These are phyloP conservation scores for Pristionchus arcanus DNA, from an alignment of 2,888 invertebrate species.

Conservation along the genomic window DNA sequence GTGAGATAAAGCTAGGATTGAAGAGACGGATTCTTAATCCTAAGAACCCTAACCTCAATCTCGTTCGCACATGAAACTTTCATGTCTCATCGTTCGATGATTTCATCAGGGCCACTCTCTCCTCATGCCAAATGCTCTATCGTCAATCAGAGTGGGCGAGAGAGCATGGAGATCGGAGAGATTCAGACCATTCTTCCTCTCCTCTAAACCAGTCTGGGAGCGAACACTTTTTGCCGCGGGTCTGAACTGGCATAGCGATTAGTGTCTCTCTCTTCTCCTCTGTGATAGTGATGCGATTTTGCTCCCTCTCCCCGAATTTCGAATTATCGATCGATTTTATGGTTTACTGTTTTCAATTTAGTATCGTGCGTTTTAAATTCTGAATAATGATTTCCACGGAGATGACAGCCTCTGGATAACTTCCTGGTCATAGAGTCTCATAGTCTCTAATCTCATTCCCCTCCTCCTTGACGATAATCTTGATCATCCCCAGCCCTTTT, in stretches of 20 bases:
- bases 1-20: too few relatives aligned
- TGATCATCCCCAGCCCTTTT: background rate
- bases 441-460: background rate
- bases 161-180: too few relatives aligned
- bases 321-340: background rate
- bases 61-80: background rate
- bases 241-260: background rate
- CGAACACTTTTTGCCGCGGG: conserved; percentile 27
- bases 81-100: background rate
- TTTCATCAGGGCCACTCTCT: conserved; percentile 17
- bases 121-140: background rate
- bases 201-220: conserved; percentile 25
- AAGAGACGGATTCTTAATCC: too few relatives aligned
- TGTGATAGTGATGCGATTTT: background rate
- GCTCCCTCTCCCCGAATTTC: background rate
- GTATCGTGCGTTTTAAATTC: too few relatives aligned
- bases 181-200: background rate
- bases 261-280: background rate
- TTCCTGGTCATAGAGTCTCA: background rate
- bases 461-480: background rate
- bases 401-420: too few relatives aligned
- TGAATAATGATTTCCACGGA: too few relatives aligned
- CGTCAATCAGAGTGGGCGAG: too few relatives aligned
- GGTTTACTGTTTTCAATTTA: too few relatives aligned
- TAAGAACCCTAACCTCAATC: background rate